Conservation (phyloP, 2,888 invertebrate genomes). For the Diogma glabrata region DNA sequence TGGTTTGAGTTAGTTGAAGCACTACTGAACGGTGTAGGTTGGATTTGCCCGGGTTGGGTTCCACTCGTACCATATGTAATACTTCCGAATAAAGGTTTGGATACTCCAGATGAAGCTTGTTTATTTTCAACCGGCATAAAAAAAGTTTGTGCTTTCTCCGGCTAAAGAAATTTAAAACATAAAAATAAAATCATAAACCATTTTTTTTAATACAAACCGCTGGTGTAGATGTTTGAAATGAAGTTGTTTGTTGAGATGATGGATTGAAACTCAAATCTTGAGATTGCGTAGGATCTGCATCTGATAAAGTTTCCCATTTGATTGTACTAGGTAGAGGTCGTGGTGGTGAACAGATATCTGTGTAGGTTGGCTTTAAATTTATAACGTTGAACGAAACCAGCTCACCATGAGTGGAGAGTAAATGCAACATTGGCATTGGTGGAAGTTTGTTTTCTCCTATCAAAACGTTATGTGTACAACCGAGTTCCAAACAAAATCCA, state of each 20-base stretch:
- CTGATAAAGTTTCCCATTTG: constrained; percentile 22
- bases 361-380: constrained; percentile 46
- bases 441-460: constrained; percentile 53
- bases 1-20: not conserved
- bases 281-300: not conserved
- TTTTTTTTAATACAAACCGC: not conserved
- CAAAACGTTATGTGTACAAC: constrained; percentile 51
- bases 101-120: not conserved
- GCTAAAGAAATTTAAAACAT: not conserved
- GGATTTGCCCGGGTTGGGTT: not conserved
- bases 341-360: constrained; percentile 51
- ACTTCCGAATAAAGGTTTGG: not conserved
- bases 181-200: not conserved
- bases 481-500: constrained; percentile 63
- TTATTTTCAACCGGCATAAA: not conserved
- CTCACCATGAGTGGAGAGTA: constrained; percentile 65
- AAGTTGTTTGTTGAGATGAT: not conserved
- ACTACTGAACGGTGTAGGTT: not conserved
- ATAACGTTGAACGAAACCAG: constrained; percentile 67
- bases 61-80: no score
- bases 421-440: constrained; percentile 65
- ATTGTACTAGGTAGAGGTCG: constrained; percentile 36
- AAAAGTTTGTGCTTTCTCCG: not conserved
- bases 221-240: not conserved
- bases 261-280: not conserved